Percentiles rank a stretch among this genome's conserved stretches.
phyloP scores from a whole-genome alignment of 2,888 invertebrate species.

The Dimorphilus gyrociliatus region DNA sequence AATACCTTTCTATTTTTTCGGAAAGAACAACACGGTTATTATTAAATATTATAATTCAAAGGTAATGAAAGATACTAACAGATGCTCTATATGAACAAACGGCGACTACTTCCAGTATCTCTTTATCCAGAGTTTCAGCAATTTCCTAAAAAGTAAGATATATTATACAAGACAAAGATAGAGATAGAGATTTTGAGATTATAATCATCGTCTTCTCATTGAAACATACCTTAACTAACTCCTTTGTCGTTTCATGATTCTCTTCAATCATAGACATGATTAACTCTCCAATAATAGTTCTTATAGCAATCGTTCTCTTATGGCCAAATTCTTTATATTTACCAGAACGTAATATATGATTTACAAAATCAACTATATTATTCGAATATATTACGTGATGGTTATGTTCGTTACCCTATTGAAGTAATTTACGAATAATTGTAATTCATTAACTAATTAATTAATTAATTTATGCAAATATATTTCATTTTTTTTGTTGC shows the following conservation, averaged over 20 bases:
- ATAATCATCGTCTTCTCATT: background rate
- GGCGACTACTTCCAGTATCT: no score
- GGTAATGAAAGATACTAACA: no score
- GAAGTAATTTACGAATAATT: constrained; percentile 2
- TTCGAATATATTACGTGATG: constrained; percentile 36
- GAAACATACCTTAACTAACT: constrained; percentile 26
- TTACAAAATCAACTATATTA: constrained; percentile 37
- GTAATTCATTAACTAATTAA: no score
- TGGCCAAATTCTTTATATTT: constrained; percentile 28
- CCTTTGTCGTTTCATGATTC: constrained; percentile 31
- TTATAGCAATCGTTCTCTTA: constrained; percentile 6
- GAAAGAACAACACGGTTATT: no score
- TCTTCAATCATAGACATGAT: constrained; percentile 36
- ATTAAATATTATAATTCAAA: no score
- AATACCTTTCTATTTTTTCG: no score
- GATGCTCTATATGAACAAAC: no score
- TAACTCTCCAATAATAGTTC: constrained; percentile 26
- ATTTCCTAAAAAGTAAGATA: constrained; percentile 23
- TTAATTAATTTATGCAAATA: no score
- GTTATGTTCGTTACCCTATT: constrained; percentile 36
- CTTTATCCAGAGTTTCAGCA: constrained; percentile 37
- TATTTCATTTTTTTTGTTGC: no score
- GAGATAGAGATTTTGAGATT: background rate
- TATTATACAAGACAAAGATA: constrained; percentile 3
- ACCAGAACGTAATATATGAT: constrained; percentile 34